phyloP scores from a whole-genome alignment of 2,888 invertebrate genomes.

The Eutolmus rufibarbis region DNA sequence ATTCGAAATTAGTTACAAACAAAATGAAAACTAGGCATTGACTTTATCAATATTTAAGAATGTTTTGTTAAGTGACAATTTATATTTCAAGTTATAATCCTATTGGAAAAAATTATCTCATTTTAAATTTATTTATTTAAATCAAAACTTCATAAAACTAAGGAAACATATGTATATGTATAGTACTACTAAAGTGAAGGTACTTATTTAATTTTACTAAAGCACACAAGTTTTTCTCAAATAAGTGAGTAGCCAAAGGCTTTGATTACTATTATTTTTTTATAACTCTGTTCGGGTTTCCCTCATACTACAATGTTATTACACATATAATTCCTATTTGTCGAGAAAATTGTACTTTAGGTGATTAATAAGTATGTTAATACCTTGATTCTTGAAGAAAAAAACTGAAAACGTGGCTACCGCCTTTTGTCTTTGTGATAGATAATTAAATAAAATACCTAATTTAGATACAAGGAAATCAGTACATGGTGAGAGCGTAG shows the following conservation, averaged over 20 bases:
- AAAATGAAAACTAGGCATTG: no score
- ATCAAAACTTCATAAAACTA: no score
- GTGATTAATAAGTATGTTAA: no score
- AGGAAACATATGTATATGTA: no score
- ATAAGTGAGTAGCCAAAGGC: background rate
- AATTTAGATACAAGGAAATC: background rate
- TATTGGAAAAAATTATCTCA: no score
- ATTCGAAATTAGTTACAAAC: no score
- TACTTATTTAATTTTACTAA: background rate
- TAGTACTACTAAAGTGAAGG: no score
- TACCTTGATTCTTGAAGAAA: background rate
- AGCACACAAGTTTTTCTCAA: background rate
- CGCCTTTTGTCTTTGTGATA: background rate
- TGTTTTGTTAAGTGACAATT: no score
- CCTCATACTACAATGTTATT: background rate
- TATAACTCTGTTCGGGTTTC: background rate
- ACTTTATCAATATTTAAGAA: no score
- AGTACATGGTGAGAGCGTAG: background rate
- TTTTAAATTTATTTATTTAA: no score
- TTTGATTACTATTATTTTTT: background rate
- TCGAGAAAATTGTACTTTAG: no score
- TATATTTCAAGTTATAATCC: no score
- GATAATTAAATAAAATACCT: background rate
- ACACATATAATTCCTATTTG: background rate
- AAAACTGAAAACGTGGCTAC: background rate